A percentile compares a stretch with the other conserved stretches of the same genome.
Conservation (phyloP, 2,113 vertebrate species). For the Thunnus maccoyii region DNA sequence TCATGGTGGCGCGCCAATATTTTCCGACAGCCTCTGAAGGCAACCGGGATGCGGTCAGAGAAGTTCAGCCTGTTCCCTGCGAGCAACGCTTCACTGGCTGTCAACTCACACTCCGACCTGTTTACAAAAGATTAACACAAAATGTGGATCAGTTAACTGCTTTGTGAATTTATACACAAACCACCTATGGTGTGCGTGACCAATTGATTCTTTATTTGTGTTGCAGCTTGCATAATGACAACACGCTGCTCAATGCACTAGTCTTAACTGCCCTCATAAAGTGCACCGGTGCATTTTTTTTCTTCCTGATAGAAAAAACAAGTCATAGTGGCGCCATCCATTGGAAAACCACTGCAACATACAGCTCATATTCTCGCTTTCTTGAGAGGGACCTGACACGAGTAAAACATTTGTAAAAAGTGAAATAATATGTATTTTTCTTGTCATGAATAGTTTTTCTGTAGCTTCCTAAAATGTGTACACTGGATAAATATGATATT, state of each 20-base stretch:
- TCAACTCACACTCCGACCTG: background rate
- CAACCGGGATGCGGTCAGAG: conserved; percentile 28
- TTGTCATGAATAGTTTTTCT: background rate
- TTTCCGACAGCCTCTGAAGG: conserved; percentile 19
- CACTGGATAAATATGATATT: too few species aligned
- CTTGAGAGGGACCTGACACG: too few species aligned
- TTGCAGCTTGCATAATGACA: background rate
- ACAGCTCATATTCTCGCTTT: background rate
- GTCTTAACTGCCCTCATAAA: too few species aligned
- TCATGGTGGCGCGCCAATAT: rapidly evolving
- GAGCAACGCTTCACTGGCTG: background rate
- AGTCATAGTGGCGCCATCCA: conserved; percentile 53
- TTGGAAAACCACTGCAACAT: conserved; percentile 37
- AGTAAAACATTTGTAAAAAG: background rate
- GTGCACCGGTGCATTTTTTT: background rate
- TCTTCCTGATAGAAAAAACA: background rate
- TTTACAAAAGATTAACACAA: background rate
- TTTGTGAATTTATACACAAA: background rate
- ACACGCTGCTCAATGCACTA: background rate
- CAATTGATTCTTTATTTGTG: background rate
- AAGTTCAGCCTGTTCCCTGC: conserved; percentile 25
- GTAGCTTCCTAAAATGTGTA: too few species aligned
- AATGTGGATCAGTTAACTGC: background rate
- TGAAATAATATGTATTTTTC: background rate
- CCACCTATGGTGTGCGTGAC: background rate